Evolutionary conservation across 92 coral and sea anemone species (phyloP).

Genomic region (Nematostella vectensis): DNA sequence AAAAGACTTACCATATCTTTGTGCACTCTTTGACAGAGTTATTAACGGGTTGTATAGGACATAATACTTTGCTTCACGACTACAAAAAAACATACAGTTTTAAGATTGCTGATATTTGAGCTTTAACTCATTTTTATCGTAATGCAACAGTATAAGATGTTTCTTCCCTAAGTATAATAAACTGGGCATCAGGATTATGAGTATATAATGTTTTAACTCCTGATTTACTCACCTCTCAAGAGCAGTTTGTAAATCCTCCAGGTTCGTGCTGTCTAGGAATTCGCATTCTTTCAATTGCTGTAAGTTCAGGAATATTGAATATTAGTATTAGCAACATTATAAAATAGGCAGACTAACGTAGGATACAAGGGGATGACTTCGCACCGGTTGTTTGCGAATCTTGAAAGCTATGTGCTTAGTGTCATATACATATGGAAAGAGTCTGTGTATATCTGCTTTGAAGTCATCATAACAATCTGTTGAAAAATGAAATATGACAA

Average conservation of each 20-base stretch:
- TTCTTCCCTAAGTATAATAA: too few species aligned
- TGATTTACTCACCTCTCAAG: slow-evolving; percentile 61
- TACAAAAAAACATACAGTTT: slow-evolving; percentile 11
- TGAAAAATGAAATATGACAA: slow-evolving; percentile 1
- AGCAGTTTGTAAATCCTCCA: slow-evolving; percentile 62
- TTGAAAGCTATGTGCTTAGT: slow-evolving; percentile 80
- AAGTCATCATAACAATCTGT: slow-evolving; percentile 62
- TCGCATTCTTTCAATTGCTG: slow-evolving; percentile 26
- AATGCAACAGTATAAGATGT: too few species aligned
- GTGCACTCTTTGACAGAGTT: slow-evolving; percentile 41
- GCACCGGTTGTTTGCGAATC: slow-evolving; percentile 35
- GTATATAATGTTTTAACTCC: too few species aligned
- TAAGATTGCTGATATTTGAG: too few species aligned
- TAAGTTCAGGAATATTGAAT: background rate
- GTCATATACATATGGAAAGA: slow-evolving; percentile 71
- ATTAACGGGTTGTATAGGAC: slow-evolving; percentile 70
- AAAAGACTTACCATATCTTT: slow-evolving; percentile 84
- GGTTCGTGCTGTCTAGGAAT: slow-evolving; percentile 65
- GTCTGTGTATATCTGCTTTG: slow-evolving; percentile 47
- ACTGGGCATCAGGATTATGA: too few species aligned
- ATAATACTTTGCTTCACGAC: slow-evolving; percentile 71
- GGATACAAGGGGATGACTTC: too few species aligned
- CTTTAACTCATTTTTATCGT: too few species aligned
- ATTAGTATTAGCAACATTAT: too few species aligned
- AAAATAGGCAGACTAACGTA: too few species aligned